Base-by-base conservation (phyloP, 2,888 invertebrate genomes). In the Zonitis immaculata region DNA sequence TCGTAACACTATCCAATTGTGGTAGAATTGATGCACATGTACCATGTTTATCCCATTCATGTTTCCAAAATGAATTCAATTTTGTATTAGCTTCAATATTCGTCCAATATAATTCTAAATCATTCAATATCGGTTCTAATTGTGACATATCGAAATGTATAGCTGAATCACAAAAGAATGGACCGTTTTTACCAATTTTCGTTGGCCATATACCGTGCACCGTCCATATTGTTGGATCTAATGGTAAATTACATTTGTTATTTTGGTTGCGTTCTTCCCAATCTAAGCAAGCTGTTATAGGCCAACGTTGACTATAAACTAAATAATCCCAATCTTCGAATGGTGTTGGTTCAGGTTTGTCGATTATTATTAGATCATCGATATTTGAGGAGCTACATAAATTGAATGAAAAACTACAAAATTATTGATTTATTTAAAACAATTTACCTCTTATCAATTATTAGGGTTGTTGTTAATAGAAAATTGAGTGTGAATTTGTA, bases 141-240 rank as follows among this genome's bases (percentile, higher is more conserved):
- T 81, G 74, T 6, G 79, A 77, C 0, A 80, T 76, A 65, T 89
- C 80, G 67, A 91, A 91, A 42, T 79, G 78, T 71, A 85, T 80
- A 0, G 86, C 79, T 6, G 77, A 79, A 63, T 91, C 87, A 67
- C 91, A 92, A 70, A 82, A 89, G 5, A 71, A 71, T 0, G 91
- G 91, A 0, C 88, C 89, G 1, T 80, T 72, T 1, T 80, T 82
- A 1, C 85, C 83, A 0, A 79, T 72, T 68, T 85, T 84, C 0
- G 88, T 85, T 0, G 92, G 92, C 92, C 92, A 92, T 32, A 91
- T 78, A 1, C 91, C 91, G 66, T 92, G 91, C 27, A 92, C 82
- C 0, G 86, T 84, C 91, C 91, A 92, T 2, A 82, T 76, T 47
- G 83, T 79, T 11, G 75, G 76, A 44, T 80, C 77, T 1, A 71